These are phyloP conservation scores for Pteropus rufus DNA, from an alignment of 2,797 vertebrate species.

Conservation along the genomic window DNA sequence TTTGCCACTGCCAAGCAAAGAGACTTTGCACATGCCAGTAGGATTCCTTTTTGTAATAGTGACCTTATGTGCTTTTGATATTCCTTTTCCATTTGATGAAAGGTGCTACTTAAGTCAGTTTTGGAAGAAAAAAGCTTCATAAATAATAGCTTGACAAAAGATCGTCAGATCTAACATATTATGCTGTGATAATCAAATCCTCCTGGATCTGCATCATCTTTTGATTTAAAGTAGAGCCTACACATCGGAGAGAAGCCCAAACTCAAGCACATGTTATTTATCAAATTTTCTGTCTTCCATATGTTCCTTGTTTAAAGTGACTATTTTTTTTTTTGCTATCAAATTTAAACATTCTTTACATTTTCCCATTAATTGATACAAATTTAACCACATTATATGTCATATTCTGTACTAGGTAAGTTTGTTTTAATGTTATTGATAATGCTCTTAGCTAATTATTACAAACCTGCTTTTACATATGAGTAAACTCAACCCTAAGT, in stretches of 20 bases:
- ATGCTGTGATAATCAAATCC: conserved; percentile 27
- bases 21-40: conserved; percentile 24
- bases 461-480: background rate
- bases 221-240: conserved; percentile 57
- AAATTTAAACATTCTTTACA: background rate
- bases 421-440: background rate
- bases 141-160: conserved; percentile 54
- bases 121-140: conserved; percentile 52
- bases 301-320: background rate
- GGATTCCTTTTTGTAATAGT: conserved; percentile 43
- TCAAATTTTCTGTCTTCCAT: background rate
- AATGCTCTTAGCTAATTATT: background rate
- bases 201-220: conserved; percentile 34
- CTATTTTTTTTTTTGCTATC: background rate
- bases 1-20: conserved; percentile 53
- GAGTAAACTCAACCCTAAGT: background rate
- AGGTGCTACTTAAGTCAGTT: conserved; percentile 48
- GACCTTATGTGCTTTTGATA: conserved; percentile 65
- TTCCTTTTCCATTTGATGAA: conserved; percentile 73
- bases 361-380: background rate
- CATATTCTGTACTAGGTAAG: background rate
- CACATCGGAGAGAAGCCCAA: background rate
- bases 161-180: conserved; percentile 59
- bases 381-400: background rate
- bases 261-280: background rate